phyloP scores from a whole-genome alignment of 2,888 invertebrate species.

The Hartigia nigra region DNA sequence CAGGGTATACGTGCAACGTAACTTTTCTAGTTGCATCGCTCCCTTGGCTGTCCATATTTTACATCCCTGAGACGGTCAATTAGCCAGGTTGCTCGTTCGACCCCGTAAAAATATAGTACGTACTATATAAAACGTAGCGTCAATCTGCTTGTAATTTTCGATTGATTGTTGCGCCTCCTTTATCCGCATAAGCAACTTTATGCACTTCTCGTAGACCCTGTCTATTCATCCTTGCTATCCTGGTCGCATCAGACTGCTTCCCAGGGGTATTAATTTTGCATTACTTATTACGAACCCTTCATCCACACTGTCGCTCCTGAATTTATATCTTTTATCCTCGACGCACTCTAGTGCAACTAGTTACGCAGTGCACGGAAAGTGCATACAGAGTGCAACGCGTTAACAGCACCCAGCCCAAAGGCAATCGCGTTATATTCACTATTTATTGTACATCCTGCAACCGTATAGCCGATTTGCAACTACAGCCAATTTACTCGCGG shows the following conservation, averaged over 20 bases:
- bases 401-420: neutral
- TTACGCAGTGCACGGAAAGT: neutral
- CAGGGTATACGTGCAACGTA: neutral
- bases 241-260: neutral
- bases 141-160: neutral
- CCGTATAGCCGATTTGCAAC: neutral
- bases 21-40: neutral
- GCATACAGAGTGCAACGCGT: neutral
- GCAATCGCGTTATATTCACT: neutral
- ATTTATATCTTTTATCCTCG: neutral
- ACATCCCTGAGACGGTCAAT: conserved; percentile 1
- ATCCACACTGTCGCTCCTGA: neutral
- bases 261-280: neutral
- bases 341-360: neutral
- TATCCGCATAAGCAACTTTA: neutral
- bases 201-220: neutral
- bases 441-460: neutral
- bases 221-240: neutral
- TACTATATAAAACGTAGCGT: neutral
- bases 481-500: neutral
- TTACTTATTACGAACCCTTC: neutral
- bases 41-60: neutral
- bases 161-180: neutral
- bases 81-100: neutral
- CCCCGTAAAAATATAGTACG: neutral